These are phyloP conservation scores for Porites lobata DNA, from an alignment of 92 coral and sea anemone species.

Conservation along the genomic window DNA sequence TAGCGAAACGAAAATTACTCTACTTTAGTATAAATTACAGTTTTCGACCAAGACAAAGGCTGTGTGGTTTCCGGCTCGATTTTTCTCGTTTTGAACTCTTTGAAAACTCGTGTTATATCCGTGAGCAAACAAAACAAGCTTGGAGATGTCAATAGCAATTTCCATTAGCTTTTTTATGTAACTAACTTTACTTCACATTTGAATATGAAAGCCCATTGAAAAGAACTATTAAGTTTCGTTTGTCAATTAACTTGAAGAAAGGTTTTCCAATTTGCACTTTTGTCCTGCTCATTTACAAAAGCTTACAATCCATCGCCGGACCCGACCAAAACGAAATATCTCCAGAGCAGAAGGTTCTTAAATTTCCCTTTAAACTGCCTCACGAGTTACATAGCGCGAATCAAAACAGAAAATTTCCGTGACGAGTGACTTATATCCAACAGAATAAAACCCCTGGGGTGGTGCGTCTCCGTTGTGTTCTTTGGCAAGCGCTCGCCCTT, in stretches of 20 bases:
- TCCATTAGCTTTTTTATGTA: conserved; percentile 74
- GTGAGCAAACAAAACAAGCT: conserved; percentile 40
- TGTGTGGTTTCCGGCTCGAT: conserved; percentile 11
- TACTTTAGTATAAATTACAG: conserved; percentile 41
- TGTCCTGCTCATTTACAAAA: conserved; percentile 65
- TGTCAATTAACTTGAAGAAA: conserved; percentile 71
- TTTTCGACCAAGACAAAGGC: conserved; percentile 38
- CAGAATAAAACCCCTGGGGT: conserved; percentile 37
- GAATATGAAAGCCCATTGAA: conserved; percentile 74
- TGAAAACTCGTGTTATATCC: conserved; percentile 44
- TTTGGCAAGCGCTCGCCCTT: conserved; percentile 56
- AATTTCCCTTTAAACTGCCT: conserved; percentile 7
- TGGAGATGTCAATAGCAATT: conserved; percentile 53
- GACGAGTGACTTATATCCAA: conserved; percentile 20
- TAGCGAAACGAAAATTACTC: conserved; percentile 30
- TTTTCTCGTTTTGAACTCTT: conserved; percentile 26
- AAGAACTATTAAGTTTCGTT: conserved; percentile 65
- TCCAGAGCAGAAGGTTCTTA: background rate
- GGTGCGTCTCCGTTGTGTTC: conserved; percentile 32
- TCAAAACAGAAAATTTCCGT: conserved; percentile 30
- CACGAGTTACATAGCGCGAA: conserved; percentile 6
- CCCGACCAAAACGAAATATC: background rate
- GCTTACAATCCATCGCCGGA: conserved; percentile 35
- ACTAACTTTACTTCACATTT: conserved; percentile 66
- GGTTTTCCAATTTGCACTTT: conserved; percentile 48